A percentile compares a stretch with the other conserved stretches of the same genome.
Conservation (phyloP, 2,888 invertebrate species). For the Hololepta plana region DNA sequence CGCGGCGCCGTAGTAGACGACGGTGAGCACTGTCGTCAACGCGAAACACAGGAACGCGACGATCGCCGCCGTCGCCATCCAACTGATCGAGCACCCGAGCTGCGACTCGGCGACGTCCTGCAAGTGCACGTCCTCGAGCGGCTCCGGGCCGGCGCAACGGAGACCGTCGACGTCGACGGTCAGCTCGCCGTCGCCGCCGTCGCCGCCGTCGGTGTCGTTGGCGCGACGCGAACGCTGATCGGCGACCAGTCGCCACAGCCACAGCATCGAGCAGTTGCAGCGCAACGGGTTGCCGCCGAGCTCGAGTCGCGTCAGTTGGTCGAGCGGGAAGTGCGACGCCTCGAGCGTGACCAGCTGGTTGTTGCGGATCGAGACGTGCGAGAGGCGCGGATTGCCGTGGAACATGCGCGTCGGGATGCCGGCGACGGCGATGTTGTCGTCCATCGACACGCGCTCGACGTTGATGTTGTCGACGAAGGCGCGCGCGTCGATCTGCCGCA, state of each 20-base stretch:
- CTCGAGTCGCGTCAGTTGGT: conserved; percentile 53
- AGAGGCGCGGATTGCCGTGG: conserved; percentile 64
- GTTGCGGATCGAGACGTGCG: conserved; percentile 55
- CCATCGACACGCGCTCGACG: conserved; percentile 58
- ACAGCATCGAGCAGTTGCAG: conserved; percentile 74
- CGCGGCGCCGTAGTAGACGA: conserved; percentile 21
- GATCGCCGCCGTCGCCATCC: conserved; percentile 39
- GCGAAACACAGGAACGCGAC: conserved; percentile 15
- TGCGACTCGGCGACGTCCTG: conserved; percentile 41
- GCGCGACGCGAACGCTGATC: conserved; percentile 15
- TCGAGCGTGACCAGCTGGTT: conserved; percentile 60
- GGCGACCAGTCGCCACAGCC: conserved; percentile 61
- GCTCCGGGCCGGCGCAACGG: conserved; percentile 38
- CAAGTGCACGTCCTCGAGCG: conserved; percentile 32
- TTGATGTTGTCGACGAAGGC: conserved; percentile 76
- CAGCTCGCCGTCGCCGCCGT: conserved; percentile 22
- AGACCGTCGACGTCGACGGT: conserved; percentile 38
- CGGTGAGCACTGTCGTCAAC: conserved; percentile 17
- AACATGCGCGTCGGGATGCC: conserved; percentile 67
- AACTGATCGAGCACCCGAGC: conserved; percentile 41
- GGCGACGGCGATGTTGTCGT: conserved; percentile 54
- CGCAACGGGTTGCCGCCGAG: conserved; percentile 68
- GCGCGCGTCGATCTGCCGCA: conserved; percentile 53
- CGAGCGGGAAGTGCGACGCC: conserved; percentile 66
- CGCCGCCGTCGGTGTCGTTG: conserved; percentile 19